Conservation (phyloP, 2,113 vertebrate genomes). For the Trichechus manatus region DNA sequence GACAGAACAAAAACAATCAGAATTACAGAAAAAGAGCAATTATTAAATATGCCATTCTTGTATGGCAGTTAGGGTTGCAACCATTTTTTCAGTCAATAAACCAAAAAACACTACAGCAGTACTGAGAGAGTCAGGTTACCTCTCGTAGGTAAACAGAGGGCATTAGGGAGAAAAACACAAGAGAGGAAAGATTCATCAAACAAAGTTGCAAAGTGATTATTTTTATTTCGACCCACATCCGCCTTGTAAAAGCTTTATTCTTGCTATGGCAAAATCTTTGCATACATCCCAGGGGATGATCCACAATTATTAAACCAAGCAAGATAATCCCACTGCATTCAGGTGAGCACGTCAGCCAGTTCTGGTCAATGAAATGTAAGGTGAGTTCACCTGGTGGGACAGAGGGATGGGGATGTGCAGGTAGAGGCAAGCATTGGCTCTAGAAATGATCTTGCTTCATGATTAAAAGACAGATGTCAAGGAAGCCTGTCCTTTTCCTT, state of each 20-base stretch:
- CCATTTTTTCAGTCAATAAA: accelerated
- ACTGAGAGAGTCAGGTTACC: accelerated
- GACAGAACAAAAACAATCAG: not conserved
- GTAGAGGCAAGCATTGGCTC: not conserved
- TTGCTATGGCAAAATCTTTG: not conserved
- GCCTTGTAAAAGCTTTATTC: not conserved
- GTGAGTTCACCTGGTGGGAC: too few relatives aligned
- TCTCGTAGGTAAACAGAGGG: not conserved
- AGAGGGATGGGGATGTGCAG: not conserved
- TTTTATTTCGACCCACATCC: not conserved
- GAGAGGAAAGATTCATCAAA: not conserved
- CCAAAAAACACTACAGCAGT: accelerated
- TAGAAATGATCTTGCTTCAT: not conserved
- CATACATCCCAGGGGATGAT: not conserved
- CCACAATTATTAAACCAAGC: not conserved
- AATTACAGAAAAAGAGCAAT: accelerated
- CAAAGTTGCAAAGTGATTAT: not conserved
- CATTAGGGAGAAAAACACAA: not conserved
- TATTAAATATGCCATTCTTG: not conserved
- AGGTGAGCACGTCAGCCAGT: accelerated
- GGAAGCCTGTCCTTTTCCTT: not conserved
- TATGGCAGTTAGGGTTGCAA: accelerated
- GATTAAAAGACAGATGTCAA: not conserved
- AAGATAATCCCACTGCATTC: not conserved
- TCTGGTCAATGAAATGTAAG: not conserved